phyloP scores from a whole-genome alignment of 2,888 invertebrate species.

The Colletes collaris region DNA sequence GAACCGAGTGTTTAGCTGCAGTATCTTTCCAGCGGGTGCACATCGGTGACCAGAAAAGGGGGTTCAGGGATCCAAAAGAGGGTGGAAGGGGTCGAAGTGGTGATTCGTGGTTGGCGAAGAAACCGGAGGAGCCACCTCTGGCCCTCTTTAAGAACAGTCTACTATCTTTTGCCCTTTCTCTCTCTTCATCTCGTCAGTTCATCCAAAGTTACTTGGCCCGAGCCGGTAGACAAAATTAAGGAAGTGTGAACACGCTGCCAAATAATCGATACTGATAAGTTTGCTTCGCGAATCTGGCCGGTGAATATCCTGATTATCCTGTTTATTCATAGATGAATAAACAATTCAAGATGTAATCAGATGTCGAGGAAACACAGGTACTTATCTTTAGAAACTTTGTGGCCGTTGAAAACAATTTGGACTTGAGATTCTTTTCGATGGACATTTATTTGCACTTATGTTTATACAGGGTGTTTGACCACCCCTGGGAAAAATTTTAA shows the following conservation, averaged over 20 bases:
- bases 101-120: conserved; percentile 65
- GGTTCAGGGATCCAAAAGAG: conserved; percentile 51
- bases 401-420: not conserved
- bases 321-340: not conserved
- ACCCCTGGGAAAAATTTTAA: too few relatives aligned
- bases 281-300: conserved; percentile 3
- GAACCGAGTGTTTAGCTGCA: conserved; percentile 79
- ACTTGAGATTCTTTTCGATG: not conserved
- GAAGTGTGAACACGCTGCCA: conserved; percentile 14
- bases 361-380: not conserved
- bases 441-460: not conserved
- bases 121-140: conserved; percentile 59
- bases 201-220: conserved; percentile 21
- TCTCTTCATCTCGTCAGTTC: conserved; percentile 10
- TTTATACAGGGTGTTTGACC: too few relatives aligned
- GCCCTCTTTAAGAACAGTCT: conserved; percentile 42
- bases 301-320: conserved; percentile 4
- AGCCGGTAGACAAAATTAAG: conserved; percentile 26
- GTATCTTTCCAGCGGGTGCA: conserved; percentile 79
- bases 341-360: conserved; percentile 5
- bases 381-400: not conserved
- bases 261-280: conserved; percentile 30
- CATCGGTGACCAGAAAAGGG: conserved; percentile 73
- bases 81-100: conserved; percentile 43
- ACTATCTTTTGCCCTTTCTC: conserved; percentile 17